These are phyloP conservation scores for Cydia amplana DNA, from an alignment of 1,140 invertebrate genomes.

Conservation along the genomic window DNA sequence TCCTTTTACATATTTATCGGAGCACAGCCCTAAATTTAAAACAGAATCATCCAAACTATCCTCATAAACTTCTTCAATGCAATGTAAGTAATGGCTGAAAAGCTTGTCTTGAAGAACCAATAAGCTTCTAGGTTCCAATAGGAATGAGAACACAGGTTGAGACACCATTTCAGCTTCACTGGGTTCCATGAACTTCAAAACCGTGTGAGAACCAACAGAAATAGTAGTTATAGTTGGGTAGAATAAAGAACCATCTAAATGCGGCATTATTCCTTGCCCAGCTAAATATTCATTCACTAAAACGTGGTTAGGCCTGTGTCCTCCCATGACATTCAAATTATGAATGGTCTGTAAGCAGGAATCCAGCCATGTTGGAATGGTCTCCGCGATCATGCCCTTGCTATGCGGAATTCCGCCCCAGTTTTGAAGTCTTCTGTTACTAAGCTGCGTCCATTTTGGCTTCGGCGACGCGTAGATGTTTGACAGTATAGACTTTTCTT, in stretches of 20 bases:
- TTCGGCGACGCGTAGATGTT: conserved; percentile 90
- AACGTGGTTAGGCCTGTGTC: conserved; percentile 94
- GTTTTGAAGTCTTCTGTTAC: conserved; percentile 95
- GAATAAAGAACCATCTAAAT: conserved; percentile 97
- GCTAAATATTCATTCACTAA: conserved; percentile 97
- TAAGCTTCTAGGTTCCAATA: conserved; percentile 93
- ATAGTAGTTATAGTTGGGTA: conserved; percentile 96
- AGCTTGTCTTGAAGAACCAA: conserved; percentile 91
- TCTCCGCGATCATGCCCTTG: conserved; percentile 97
- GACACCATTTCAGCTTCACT: conserved; percentile 44
- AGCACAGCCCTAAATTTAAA: conserved; percentile 85
- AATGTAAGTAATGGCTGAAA: conserved; percentile 93
- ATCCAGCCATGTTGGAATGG: conserved; percentile 92
- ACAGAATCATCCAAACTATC: conserved; percentile 86
- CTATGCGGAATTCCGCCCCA: conserved; percentile 96
- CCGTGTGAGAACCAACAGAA: conserved; percentile 92
- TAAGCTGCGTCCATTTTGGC: conserved; percentile 97
- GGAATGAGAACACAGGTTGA: conserved; percentile 82
- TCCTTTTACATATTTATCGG: conserved; percentile 78
- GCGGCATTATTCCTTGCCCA: conserved; percentile 96
- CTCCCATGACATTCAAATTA: conserved; percentile 86
- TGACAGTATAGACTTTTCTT: conserved; percentile 88
- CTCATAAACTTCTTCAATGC: conserved; percentile 87
- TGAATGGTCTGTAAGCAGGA: conserved; percentile 87
- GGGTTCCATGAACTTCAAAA: conserved; percentile 91